Conservation (phyloP, 92 coral and sea anemone species). For the Micromussa lordhowensis region DNA sequence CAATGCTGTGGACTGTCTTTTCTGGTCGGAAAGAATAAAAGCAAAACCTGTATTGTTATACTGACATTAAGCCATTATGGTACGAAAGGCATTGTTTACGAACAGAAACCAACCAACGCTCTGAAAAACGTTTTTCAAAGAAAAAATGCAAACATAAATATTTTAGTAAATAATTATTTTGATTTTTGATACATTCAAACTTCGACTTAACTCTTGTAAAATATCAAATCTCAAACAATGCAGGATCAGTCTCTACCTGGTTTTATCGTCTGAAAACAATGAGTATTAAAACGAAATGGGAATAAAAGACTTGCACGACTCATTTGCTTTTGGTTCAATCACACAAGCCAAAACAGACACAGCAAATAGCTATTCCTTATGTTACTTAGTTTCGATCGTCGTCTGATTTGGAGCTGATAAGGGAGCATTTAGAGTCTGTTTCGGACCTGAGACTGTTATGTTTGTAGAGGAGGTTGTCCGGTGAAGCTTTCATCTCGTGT, state of each 20-base stretch:
- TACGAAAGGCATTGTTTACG: not conserved
- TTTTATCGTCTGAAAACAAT: not conserved
- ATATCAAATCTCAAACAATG: no score
- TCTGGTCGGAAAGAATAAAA: slow-evolving; percentile 1
- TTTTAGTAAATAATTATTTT: slow-evolving; percentile 11
- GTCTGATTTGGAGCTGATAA: not conserved
- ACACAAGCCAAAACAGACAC: not conserved
- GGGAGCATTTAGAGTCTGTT: not conserved
- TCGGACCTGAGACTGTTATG: not conserved
- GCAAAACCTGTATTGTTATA: not conserved
- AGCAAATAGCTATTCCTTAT: not conserved
- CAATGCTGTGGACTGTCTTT: not conserved
- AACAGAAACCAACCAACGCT: not conserved
- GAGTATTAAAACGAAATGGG: not conserved
- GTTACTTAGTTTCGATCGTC: no score
- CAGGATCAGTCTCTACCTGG: not conserved
- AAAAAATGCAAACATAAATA: slow-evolving; percentile 1
- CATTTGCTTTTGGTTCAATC: not conserved
- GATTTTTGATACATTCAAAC: not conserved
- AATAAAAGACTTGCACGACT: not conserved
- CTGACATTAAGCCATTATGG: not conserved
- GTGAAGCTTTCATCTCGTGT: not conserved
- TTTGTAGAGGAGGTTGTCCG: not conserved
- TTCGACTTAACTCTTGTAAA: not conserved
- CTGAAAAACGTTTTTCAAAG: not conserved